These are phyloP conservation scores for Leptopilina drosophilae DNA, from an alignment of 2,888 invertebrate species.

Conservation along the genomic window DNA sequence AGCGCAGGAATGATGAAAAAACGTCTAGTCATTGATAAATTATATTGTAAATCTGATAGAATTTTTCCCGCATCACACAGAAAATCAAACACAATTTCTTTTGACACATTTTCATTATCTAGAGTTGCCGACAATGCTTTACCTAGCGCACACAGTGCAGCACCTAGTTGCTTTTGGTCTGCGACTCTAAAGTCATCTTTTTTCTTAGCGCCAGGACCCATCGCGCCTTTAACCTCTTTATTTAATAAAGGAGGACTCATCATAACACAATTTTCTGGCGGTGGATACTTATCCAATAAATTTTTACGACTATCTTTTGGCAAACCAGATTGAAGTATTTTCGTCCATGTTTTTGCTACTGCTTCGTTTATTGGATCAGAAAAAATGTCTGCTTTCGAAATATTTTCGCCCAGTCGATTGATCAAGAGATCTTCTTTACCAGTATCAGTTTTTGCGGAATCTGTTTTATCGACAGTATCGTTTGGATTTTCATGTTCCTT, in stretches of 20 bases:
- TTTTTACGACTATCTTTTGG: conserved; percentile 30
- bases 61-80: conserved; percentile 7
- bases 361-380: background rate
- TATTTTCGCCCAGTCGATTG: conserved; percentile 12
- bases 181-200: conserved; percentile 37
- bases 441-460: too few species aligned
- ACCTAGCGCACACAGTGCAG: background rate
- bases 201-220: conserved; percentile 11
- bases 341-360: conserved; percentile 8
- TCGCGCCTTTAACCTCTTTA: too few species aligned
- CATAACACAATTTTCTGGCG: conserved; percentile 10
- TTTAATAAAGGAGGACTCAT: conserved; percentile 33
- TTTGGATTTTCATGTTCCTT: background rate
- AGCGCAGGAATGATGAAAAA: conserved; percentile 3
- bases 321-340: conserved; percentile 7
- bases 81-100: background rate
- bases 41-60: conserved; percentile 2
- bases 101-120: background rate
- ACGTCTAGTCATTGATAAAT: background rate
- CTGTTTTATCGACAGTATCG: background rate
- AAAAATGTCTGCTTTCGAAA: background rate
- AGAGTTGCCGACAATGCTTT: conserved; percentile 6
- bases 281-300: conserved; percentile 34
- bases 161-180: conserved; percentile 34
- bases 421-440: conserved; percentile 8